Evolutionary conservation across 1,140 invertebrate species (phyloP).

Genomic region (Octopus bimaculoides): DNA sequence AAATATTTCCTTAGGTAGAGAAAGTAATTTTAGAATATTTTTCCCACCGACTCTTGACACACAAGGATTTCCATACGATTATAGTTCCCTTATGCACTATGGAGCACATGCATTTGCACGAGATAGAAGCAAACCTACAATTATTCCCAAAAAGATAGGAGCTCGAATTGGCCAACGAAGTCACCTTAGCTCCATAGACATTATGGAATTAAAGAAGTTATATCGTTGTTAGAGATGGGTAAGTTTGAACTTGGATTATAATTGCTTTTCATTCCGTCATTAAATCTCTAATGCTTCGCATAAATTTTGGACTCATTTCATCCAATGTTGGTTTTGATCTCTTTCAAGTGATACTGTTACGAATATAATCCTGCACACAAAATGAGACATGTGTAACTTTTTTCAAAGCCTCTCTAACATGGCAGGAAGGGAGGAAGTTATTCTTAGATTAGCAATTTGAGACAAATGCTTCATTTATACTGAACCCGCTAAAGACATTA

Average conservation of each 20-base stretch:
- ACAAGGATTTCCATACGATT: constrained; percentile 24
- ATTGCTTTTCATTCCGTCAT: too few species aligned
- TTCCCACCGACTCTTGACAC: constrained; percentile 16
- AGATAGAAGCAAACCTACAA: constrained; percentile 59
- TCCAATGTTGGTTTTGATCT: too few species aligned
- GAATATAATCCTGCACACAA: too few species aligned
- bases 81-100: constrained; percentile 28
- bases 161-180: constrained; percentile 56
- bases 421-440: too few species aligned
- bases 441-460: too few species aligned
- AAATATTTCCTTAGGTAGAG: not conserved
- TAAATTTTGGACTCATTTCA: too few species aligned
- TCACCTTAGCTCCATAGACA: constrained; percentile 57
- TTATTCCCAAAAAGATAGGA: constrained; percentile 53
- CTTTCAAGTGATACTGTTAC: too few species aligned
- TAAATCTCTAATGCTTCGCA: too few species aligned
- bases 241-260: not conserved
- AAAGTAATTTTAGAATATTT: constrained; percentile 23
- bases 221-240: constrained; percentile 51
- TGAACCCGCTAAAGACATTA: too few species aligned
- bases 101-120: constrained; percentile 86
- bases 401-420: too few species aligned
- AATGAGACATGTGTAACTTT: too few species aligned
- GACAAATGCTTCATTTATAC: too few species aligned
- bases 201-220: constrained; percentile 59